Evolutionary conservation across 1,140 invertebrate species (phyloP).

Genomic region (Ips typographus): DNA sequence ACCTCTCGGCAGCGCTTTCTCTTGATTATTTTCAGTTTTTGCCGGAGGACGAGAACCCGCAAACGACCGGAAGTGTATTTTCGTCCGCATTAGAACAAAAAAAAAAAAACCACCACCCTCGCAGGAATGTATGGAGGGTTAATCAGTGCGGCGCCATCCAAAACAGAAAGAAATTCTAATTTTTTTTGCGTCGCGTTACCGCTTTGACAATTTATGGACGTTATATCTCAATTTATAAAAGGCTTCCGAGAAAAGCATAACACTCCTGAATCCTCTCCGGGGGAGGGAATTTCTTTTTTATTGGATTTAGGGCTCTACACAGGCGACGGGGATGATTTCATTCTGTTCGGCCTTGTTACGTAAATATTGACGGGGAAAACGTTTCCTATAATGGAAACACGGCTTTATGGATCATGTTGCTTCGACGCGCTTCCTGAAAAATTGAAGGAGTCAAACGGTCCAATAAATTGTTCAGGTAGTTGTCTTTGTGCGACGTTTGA

Average conservation of each 20-base stretch:
- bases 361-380: background rate
- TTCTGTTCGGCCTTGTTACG: background rate
- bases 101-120: slow-evolving; percentile 16
- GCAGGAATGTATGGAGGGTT: slow-evolving; percentile 6
- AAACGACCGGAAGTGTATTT: slow-evolving; percentile 15
- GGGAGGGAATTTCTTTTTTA: slow-evolving; percentile 15
- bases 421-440: too few relatives aligned
- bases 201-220: slow-evolving; percentile 20
- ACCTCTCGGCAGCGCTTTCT: slow-evolving; percentile 14
- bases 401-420: background rate
- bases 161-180: slow-evolving; percentile 17
- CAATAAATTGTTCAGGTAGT: too few relatives aligned
- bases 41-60: background rate
- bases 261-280: too few relatives aligned
- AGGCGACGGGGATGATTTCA: background rate
- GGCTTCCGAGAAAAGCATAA: background rate
- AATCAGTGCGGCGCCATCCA: slow-evolving; percentile 11
- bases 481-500: too few relatives aligned
- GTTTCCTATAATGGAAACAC: background rate
- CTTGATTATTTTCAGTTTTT: slow-evolving; percentile 27
- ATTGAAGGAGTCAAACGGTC: too few relatives aligned
- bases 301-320: slow-evolving; percentile 14
- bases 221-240: slow-evolving; percentile 28
- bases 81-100: background rate
- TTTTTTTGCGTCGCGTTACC: background rate